A percentile compares a stretch with the other conserved stretches of the same genome.
Evolutionary conservation across 2,888 invertebrate genomes (phyloP).

Genomic region (Chaitophorus viminalis): DNA sequence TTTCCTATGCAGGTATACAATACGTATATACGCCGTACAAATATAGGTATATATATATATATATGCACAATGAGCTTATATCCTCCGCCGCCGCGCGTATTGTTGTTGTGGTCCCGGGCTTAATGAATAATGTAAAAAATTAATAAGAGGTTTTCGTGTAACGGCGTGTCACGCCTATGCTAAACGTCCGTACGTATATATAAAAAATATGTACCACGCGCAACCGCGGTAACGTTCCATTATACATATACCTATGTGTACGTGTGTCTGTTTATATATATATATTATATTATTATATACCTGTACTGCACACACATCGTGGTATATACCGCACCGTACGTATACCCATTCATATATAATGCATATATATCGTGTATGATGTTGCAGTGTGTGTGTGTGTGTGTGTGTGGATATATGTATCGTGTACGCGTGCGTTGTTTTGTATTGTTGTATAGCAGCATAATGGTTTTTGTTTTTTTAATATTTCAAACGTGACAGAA

Average conservation of each 20-base stretch:
- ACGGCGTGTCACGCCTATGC: constrained; percentile 51
- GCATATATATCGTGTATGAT: no score
- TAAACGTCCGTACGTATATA: background rate
- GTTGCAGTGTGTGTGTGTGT: no score
- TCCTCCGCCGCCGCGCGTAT: constrained; percentile 7
- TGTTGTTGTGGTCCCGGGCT: constrained; percentile 38
- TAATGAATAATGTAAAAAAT: constrained; percentile 60
- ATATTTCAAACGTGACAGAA: background rate
- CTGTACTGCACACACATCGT: no score
- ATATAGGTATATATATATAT: no score
- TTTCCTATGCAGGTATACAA: constrained; percentile 47
- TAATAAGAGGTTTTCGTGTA: constrained; percentile 53
- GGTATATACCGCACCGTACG: no score
- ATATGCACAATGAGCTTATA: background rate
- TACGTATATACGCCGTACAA: no score
- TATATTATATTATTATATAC: no score
- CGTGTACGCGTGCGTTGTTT: background rate
- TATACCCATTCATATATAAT: no score
- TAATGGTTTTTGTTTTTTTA: background rate
- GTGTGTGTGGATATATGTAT: no score
- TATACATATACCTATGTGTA: background rate
- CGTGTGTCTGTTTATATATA: no score
- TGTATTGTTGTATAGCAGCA: background rate
- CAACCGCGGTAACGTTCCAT: background rate
- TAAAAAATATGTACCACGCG: no score